Evolutionary conservation across 2,888 invertebrate genomes (phyloP).

Genomic region (Plusia festucae): DNA sequence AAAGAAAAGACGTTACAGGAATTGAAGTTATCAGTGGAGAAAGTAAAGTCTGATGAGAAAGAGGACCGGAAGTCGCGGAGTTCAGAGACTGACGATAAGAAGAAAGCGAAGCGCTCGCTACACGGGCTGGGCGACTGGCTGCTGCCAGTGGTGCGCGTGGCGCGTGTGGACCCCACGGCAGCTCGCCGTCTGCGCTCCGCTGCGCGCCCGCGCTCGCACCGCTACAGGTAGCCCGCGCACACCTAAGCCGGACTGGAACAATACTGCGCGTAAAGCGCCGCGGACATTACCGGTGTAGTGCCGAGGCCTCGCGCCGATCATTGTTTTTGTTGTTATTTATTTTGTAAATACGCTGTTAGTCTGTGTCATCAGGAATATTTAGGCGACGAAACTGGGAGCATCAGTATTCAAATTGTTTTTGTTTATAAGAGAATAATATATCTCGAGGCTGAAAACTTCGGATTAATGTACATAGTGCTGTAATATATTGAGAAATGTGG

Average conservation of each 20-base stretch:
- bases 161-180: constrained; percentile 88
- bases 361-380: constrained; percentile 41
- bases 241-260: no score
- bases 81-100: constrained; percentile 73
- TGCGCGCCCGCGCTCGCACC: constrained; percentile 58
- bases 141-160: constrained; percentile 91
- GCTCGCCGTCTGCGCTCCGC: constrained; percentile 78
- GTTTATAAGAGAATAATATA: constrained; percentile 59
- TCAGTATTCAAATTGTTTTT: constrained; percentile 68
- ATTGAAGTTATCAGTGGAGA: constrained; percentile 68
- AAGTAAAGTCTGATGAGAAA: constrained; percentile 65
- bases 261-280: no score
- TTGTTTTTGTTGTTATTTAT: constrained; percentile 62
- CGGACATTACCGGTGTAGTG: constrained; percentile 13
- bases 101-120: constrained; percentile 74
- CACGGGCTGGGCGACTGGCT: constrained; percentile 81
- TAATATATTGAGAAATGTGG: constrained; percentile 62
- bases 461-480: constrained; percentile 66
- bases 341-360: constrained; percentile 60
- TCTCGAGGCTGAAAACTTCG: constrained; percentile 64
- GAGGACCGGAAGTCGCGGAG: constrained; percentile 66
- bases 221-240: constrained; percentile 73
- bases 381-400: constrained; percentile 49
- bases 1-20: constrained; percentile 67
- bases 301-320: constrained; percentile 17